Percentiles rank a stretch among this genome's conserved stretches.
Conservation (phyloP, 2,113 vertebrate species). For the Ciconia boyciana region DNA sequence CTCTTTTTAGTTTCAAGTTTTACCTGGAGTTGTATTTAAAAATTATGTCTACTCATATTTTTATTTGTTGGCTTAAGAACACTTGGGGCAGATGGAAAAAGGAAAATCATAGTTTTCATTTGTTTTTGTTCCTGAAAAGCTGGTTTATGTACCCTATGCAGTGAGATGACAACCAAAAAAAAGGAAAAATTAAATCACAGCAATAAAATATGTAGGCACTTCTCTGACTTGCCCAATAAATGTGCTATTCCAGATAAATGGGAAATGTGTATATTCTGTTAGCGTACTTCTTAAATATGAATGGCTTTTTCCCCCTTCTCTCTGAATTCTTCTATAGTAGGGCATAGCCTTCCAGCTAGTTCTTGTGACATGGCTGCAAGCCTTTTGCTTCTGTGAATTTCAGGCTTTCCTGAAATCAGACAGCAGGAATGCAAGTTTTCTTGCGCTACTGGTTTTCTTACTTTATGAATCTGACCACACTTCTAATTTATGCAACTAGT, state of each 20-base stretch:
- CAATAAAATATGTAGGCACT: constrained; percentile 19
- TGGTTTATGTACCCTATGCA: constrained; percentile 1
- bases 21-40: constrained; percentile 7
- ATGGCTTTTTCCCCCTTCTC: not conserved
- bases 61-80: constrained; percentile 18
- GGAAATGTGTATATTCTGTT: not conserved
- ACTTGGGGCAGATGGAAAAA: not conserved
- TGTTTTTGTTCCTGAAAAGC: constrained; percentile 27
- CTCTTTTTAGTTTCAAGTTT: not conserved
- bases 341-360: not conserved
- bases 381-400: not conserved
- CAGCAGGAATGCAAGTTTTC: not conserved
- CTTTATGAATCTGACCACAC: not conserved
- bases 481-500: not conserved
- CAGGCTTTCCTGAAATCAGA: not conserved
- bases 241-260: constrained; percentile 17
- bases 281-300: not conserved
- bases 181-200: constrained; percentile 23
- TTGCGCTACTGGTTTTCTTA: accelerated
- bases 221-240: constrained; percentile 30
- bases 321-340: not conserved
- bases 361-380: not conserved
- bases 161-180: not conserved
- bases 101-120: constrained; percentile 40
- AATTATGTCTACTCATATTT: not conserved